These are phyloP conservation scores for Sebastes oblongus DNA, from an alignment of 2,797 vertebrate species.

Conservation along the genomic window DNA sequence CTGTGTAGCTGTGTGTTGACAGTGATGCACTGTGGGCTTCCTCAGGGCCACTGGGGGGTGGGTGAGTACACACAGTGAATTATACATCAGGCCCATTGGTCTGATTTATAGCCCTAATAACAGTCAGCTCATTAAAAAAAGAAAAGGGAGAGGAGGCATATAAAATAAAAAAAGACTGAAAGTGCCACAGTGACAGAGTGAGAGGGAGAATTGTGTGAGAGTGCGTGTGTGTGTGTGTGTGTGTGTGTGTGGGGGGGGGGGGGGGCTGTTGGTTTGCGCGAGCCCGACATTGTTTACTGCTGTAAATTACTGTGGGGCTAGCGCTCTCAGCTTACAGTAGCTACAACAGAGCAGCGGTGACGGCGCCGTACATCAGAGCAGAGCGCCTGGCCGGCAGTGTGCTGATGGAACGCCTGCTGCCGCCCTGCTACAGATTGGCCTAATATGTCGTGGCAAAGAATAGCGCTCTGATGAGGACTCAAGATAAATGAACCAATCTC, in stretches of 20 bases:
- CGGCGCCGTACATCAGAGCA: conserved; percentile 90
- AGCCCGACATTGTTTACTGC: conserved; percentile 92
- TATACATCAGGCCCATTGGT: conserved; percentile 98
- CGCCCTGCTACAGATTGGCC: conserved; percentile 86
- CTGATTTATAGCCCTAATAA: conserved; percentile 99
- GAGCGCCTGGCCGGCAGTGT: conserved; percentile 82
- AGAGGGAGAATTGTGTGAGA: conserved; percentile 65
- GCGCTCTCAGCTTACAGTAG: conserved; percentile 87
- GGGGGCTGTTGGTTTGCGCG: conserved; percentile 58
- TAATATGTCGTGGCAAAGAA: conserved; percentile 89
- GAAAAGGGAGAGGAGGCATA: conserved; percentile 83
- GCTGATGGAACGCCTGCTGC: conserved; percentile 83
- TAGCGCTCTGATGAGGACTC: conserved; percentile 88
- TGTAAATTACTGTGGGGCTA: conserved; percentile 93
- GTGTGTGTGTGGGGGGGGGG: conserved; percentile 46
- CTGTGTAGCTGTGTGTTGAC: conserved; percentile 84
- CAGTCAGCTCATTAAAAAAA: conserved; percentile 98
- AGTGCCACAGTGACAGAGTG: conserved; percentile 74
- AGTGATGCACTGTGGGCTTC: conserved; percentile 97
- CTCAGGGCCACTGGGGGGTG: conserved; percentile 92
- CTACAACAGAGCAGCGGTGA: conserved; percentile 90
- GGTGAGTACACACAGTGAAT: conserved; percentile 99
- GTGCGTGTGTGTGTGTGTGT: conserved; percentile 53
- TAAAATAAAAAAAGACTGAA: conserved; percentile 80
- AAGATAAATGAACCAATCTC: conserved; percentile 84